Conservation (phyloP, 2,113 vertebrate species). For the Phaethornis superciliosus region DNA sequence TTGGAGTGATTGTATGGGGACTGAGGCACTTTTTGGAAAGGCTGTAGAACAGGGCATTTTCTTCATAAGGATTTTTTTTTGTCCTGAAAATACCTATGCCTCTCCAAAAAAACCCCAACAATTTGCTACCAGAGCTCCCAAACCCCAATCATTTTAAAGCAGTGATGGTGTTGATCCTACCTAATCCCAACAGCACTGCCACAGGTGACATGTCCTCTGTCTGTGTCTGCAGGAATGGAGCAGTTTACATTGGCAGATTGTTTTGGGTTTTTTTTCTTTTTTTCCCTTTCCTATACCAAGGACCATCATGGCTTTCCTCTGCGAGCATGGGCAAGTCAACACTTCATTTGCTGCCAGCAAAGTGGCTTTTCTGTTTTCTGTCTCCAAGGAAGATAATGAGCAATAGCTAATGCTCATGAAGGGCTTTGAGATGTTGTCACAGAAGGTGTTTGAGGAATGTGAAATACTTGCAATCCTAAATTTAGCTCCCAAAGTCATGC, state of each 20-base stretch:
- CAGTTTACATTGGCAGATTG: fast-evolving
- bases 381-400: constrained; percentile 5
- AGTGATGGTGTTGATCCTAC: background rate
- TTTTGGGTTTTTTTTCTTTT: background rate
- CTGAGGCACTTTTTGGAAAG: background rate
- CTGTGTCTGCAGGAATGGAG: background rate
- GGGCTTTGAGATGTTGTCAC: constrained; percentile 10
- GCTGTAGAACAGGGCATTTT: background rate
- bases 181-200: background rate
- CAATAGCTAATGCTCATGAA: background rate
- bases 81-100: background rate
- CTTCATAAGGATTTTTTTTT: background rate
- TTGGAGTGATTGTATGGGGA: fast-evolving
- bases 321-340: background rate
- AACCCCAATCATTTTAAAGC: background rate
- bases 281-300: background rate
- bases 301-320: background rate
- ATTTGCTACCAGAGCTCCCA: background rate
- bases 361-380: background rate
- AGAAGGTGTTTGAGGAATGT: constrained; percentile 20
- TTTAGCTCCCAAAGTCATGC: constrained; percentile 47
- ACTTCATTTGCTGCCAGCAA: background rate
- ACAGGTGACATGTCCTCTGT: background rate
- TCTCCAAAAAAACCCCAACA: background rate
- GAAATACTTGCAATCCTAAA: constrained; percentile 39